Evolutionary conservation across 2,113 vertebrate species (phyloP).

Genomic region (Anguilla japonica): DNA sequence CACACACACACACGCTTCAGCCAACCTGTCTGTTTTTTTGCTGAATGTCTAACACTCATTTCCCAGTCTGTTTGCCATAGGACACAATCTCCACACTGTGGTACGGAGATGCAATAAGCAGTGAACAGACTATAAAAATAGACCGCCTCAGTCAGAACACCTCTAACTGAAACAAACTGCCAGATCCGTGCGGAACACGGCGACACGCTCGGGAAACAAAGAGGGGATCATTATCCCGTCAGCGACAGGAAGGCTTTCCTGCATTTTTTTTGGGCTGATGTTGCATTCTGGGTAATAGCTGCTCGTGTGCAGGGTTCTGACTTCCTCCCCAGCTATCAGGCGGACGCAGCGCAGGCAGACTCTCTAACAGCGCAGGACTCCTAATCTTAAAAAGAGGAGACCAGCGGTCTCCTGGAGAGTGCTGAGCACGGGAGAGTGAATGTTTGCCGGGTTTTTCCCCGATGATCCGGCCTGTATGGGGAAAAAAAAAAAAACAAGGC

Average conservation of each 20-base stretch:
- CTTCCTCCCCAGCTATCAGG: neutral
- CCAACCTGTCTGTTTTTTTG: neutral
- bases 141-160: neutral
- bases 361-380: neutral
- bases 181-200: neutral
- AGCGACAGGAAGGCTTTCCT: neutral
- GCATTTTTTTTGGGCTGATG: neutral
- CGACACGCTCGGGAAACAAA: neutral
- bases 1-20: neutral
- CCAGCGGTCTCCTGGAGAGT: neutral
- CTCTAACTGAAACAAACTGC: neutral
- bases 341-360: neutral
- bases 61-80: neutral
- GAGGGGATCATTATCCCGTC: neutral
- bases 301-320: neutral
- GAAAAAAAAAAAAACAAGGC: too few relatives aligned
- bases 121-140: constrained; percentile 7
- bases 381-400: neutral
- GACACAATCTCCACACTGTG: neutral
- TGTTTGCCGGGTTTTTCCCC: too few relatives aligned
- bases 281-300: neutral
- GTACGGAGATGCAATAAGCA: neutral
- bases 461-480: too few relatives aligned
- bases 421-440: neutral
- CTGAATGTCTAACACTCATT: neutral